Conservation (phyloP, 2,888 invertebrate species). For the Machimus rusticus region DNA sequence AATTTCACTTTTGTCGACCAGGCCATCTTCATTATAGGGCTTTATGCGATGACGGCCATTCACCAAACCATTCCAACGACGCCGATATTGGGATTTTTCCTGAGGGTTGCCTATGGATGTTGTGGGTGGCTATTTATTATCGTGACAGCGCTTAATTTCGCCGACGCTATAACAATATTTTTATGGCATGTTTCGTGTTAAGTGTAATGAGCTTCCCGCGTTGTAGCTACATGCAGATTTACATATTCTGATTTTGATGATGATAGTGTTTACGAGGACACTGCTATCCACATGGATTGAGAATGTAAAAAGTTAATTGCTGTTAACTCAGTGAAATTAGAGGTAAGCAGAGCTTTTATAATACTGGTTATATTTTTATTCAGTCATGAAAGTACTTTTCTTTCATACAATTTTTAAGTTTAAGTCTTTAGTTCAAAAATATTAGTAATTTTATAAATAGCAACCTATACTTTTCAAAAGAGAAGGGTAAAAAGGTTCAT, state of each 20-base stretch:
- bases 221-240: not conserved
- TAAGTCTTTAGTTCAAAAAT: no score
- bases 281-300: not conserved
- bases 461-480: no score
- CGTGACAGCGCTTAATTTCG: not conserved
- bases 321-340: not conserved
- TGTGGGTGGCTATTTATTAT: not conserved
- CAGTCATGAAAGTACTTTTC: not conserved
- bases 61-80: not conserved
- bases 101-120: not conserved
- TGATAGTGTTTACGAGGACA: not conserved
- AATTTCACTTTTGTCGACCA: conserved; percentile 7
- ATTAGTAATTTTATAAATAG: no score
- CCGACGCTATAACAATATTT: not conserved
- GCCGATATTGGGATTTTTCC: not conserved
- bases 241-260: not conserved
- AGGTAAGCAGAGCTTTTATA: not conserved
- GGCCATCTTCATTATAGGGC: not conserved
- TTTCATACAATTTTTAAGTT: not conserved
- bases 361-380: not conserved
- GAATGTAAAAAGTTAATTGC: not conserved
- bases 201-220: not conserved
- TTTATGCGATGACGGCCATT: not conserved
- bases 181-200: not conserved
- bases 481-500: no score